Conservation (phyloP, 2,113 vertebrate genomes). For the Picathartes gymnocephalus region DNA sequence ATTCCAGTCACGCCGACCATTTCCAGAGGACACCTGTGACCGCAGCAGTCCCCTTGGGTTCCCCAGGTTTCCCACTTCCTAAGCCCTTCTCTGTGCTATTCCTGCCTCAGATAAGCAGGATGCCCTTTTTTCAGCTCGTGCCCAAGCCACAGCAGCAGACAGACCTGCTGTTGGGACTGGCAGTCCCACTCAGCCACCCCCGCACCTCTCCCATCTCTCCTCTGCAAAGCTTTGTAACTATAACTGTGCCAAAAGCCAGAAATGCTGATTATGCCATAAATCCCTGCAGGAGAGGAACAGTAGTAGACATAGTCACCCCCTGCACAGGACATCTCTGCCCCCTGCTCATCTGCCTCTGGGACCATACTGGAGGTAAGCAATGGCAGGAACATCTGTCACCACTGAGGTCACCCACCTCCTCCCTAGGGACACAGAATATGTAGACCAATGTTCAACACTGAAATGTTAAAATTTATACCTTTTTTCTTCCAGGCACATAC, state of each 20-base stretch:
- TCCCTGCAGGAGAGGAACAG: background rate
- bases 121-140: background rate
- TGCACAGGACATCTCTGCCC: background rate
- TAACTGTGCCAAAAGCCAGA: background rate
- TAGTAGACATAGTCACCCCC: background rate
- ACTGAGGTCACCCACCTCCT: background rate
- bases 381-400: background rate
- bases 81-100: background rate
- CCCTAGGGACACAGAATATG: background rate
- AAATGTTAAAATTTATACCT: background rate
- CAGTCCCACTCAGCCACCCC: background rate
- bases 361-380: fast-evolving
- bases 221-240: background rate
- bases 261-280: background rate
- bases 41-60: background rate
- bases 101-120: background rate
- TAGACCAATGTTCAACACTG: background rate
- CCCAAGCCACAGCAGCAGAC: background rate
- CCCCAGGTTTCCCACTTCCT: background rate
- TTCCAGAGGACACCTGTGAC: background rate
- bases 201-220: background rate
- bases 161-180: background rate
- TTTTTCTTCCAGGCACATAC: background rate
- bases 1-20: background rate
- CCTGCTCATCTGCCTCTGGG: background rate